Conservation (phyloP, 2,113 vertebrate species). For the Columba livia region DNA sequence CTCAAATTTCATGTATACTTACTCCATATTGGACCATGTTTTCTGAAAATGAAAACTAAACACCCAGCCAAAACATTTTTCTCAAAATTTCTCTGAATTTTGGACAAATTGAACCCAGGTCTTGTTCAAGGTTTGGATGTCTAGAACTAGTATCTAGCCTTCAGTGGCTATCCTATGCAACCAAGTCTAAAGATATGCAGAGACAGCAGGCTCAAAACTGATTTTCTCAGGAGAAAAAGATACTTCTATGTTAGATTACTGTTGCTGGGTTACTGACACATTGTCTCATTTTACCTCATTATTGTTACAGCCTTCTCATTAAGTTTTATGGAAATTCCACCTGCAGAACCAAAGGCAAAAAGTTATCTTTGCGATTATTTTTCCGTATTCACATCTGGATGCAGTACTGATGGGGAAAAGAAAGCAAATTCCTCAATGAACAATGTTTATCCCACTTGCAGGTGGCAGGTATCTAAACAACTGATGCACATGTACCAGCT, state of each 20-base stretch:
- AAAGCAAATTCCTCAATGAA: slow-evolving; percentile 13
- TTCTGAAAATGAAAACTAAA: background rate
- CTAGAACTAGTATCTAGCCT: background rate
- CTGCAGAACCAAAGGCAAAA: slow-evolving; percentile 47
- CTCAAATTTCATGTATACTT: background rate
- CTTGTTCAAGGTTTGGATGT: background rate
- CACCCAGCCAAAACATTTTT: background rate
- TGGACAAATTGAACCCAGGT: background rate
- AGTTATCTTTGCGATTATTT: background rate
- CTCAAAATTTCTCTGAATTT: background rate
- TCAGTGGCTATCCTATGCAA: background rate
- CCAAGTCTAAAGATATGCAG: background rate
- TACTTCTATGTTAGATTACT: background rate
- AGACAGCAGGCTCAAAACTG: background rate
- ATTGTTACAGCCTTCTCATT: background rate
- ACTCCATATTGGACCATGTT: background rate
- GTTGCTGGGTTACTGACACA: background rate
- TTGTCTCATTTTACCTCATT: background rate
- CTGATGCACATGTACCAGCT: background rate
- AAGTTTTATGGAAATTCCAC: background rate
- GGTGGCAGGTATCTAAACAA: slow-evolving; percentile 20
- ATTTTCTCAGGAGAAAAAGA: background rate
- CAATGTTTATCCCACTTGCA: slow-evolving; percentile 8
- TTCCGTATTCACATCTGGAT: background rate
- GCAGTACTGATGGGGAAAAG: background rate